A percentile compares a stretch with the other conserved stretches of the same genome.
These are phyloP conservation scores for Toxotes jaculatrix DNA, from an alignment of 2,113 vertebrate genomes.

Conservation along the genomic window DNA sequence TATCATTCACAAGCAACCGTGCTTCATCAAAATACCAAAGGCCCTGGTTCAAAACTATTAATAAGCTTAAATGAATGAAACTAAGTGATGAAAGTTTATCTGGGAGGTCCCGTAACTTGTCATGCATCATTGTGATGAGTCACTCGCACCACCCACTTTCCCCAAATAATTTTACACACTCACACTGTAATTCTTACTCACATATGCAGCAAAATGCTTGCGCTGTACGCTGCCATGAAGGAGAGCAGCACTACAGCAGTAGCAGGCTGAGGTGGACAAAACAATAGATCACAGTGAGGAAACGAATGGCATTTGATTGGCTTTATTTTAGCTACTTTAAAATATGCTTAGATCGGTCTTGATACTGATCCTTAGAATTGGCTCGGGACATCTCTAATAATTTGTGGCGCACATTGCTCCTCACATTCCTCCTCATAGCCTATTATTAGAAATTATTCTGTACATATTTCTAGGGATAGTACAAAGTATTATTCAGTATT, in stretches of 20 bases:
- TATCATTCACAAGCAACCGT: too few species aligned
- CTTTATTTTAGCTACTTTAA: not conserved
- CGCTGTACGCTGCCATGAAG: not conserved
- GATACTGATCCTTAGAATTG: not conserved
- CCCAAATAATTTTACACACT: not conserved
- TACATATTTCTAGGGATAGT: not conserved
- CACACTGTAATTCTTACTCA: not conserved
- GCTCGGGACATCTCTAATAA: not conserved
- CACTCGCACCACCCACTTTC: not conserved
- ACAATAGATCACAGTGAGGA: not conserved
- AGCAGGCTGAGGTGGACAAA: not conserved
- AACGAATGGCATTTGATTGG: not conserved
- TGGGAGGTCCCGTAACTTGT: too few species aligned
- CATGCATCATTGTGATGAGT: not conserved
- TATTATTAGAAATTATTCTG: slow-evolving; percentile 24
- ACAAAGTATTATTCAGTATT: slow-evolving; percentile 13
- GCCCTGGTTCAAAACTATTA: too few species aligned
- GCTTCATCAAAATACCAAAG: too few species aligned
- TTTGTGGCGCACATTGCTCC: not conserved
- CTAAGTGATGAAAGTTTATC: too few species aligned
- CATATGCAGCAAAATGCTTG: not conserved
- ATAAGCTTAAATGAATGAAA: not conserved
- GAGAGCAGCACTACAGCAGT: not conserved
- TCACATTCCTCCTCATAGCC: not conserved
- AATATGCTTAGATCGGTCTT: not conserved